Percentiles rank a stretch among this genome's conserved stretches.
Conservation (phyloP, 2,888 invertebrate species). For the Clostera curtula region DNA sequence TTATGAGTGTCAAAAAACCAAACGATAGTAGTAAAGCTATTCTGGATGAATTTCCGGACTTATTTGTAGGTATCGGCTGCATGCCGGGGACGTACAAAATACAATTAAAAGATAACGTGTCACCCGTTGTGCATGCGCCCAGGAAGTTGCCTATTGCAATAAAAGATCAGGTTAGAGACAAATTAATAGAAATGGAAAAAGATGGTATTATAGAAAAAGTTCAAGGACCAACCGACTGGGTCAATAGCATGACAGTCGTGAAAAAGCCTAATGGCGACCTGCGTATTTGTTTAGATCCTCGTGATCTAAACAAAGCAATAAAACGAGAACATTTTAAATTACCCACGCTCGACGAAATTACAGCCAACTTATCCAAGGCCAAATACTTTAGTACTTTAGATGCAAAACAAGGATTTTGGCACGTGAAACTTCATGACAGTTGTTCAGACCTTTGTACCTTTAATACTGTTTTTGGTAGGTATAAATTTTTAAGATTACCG, state of each 20-base stretch:
- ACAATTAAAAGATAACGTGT: constrained; percentile 4
- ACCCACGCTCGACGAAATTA: constrained; percentile 15
- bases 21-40: neutral
- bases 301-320: constrained; percentile 17
- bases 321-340: constrained; percentile 16
- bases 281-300: constrained; percentile 22
- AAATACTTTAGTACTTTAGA: constrained; percentile 18
- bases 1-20: neutral
- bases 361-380: constrained; percentile 8
- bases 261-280: constrained; percentile 20
- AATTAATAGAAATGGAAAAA: constrained; percentile 16
- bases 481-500: constrained; percentile 17
- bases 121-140: constrained; percentile 17
- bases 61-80: constrained; percentile 3
- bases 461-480: constrained; percentile 19
- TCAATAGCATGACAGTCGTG: constrained; percentile 21
- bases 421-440: constrained; percentile 8
- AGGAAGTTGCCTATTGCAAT: constrained; percentile 17
- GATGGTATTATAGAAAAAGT: constrained; percentile 17
- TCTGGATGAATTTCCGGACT: constrained; percentile 8
- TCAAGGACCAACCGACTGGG: constrained; percentile 20
- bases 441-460: constrained; percentile 18
- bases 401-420: constrained; percentile 14
- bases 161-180: constrained; percentile 11
- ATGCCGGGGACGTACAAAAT: constrained; percentile 8